Conservation (phyloP, 2,888 invertebrate species). For the Orchesella flavescens region DNA sequence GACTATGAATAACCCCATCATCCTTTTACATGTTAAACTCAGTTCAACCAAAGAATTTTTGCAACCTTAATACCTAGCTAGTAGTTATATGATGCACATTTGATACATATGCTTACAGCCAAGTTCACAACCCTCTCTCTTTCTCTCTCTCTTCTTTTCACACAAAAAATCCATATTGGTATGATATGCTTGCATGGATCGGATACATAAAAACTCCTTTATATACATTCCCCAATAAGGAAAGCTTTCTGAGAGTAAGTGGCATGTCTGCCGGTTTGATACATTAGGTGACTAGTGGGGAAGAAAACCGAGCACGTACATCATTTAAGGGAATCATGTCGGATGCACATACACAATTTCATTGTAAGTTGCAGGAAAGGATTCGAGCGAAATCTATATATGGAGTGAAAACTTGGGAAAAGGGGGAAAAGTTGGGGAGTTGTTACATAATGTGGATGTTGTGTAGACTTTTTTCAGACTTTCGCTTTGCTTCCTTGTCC, state of each 20-base stretch:
- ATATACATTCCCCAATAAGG: not conserved
- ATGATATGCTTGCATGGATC: not conserved
- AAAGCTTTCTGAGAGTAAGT: not conserved
- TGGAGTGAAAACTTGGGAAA: not conserved
- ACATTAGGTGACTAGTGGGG: slow-evolving; percentile 14
- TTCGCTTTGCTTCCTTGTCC: not conserved
- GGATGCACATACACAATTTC: not conserved
- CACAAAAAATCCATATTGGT: not conserved
- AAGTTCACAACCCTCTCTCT: not conserved
- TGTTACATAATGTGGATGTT: slow-evolving; percentile 24
- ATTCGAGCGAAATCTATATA: not conserved
- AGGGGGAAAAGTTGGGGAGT: slow-evolving; percentile 8
- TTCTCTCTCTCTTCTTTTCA: not conserved
- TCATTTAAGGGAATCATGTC: slow-evolving; percentile 14
- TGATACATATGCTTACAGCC: not conserved
- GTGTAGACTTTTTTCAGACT: slow-evolving; percentile 3
- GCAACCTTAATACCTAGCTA: slow-evolving; percentile 24
- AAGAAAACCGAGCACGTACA: slow-evolving; percentile 15
- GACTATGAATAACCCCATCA: slow-evolving; percentile 53
- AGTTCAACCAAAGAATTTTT: slow-evolving; percentile 45
- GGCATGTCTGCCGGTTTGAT: slow-evolving; percentile 39
- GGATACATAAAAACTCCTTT: not conserved
- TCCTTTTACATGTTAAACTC: slow-evolving; percentile 39
- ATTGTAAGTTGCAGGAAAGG: not conserved
- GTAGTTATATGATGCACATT: slow-evolving; percentile 11